phyloP scores from a whole-genome alignment of 2,797 vertebrate species.

The Poeciliopsis turneri region DNA sequence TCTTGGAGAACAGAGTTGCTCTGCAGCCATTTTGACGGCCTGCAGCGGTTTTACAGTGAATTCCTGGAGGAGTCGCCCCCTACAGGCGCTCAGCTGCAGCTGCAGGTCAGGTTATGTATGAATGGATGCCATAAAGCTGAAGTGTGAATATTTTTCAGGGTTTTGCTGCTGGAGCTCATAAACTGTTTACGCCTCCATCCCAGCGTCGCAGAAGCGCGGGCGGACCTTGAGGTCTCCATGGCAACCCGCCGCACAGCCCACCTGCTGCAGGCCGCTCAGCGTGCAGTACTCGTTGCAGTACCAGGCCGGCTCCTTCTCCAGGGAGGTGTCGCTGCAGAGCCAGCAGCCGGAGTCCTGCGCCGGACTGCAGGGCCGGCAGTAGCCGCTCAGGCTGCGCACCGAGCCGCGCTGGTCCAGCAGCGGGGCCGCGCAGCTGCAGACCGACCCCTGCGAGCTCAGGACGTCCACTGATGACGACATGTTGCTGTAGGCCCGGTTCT shows the following conservation, averaged over 20 bases:
- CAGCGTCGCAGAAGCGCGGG: not conserved
- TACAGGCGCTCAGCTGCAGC: not conserved
- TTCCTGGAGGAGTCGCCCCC: too few relatives aligned
- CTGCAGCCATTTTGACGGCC: not conserved
- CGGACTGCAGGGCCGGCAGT: constrained; percentile 7
- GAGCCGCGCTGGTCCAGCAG: not conserved
- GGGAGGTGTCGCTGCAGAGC: constrained; percentile 43
- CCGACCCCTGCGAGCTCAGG: constrained; percentile 32
- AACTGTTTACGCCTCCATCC: constrained; percentile 6
- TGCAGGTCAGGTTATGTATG: not conserved
- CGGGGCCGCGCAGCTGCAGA: constrained; percentile 11
- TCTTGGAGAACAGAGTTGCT: not conserved
- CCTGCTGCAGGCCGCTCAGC: constrained; percentile 45
- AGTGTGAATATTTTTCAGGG: not conserved
- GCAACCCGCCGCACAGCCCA: not conserved
- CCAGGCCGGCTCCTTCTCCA: constrained; percentile 56
- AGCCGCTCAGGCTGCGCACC: not conserved
- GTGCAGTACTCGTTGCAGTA: constrained; percentile 80
- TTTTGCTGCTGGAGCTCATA: not conserved
- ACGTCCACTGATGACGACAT: not conserved
- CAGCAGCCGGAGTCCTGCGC: constrained; percentile 62
- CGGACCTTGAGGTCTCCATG: not conserved
- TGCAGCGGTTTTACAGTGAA: not conserved
- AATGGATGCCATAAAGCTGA: not conserved
- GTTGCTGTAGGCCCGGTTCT: constrained; percentile 36